A percentile compares a stretch with the other conserved stretches of the same genome.
These are phyloP conservation scores for Xestia xanthographa DNA, from an alignment of 2,888 invertebrate genomes.

Conservation along the genomic window DNA sequence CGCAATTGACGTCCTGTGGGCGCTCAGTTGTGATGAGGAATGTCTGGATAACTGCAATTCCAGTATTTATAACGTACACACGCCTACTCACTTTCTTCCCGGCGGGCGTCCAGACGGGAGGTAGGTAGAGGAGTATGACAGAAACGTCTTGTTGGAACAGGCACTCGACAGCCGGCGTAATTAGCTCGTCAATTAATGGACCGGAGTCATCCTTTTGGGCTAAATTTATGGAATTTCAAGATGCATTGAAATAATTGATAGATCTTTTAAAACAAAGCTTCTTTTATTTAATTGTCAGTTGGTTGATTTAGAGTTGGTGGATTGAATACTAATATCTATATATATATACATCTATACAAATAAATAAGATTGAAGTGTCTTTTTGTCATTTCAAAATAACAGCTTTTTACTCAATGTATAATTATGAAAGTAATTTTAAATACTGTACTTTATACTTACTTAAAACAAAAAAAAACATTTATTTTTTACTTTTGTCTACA, in stretches of 20 bases:
- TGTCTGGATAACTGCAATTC: conserved; percentile 76
- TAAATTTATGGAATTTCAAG: conserved; percentile 1
- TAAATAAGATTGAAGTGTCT: no score
- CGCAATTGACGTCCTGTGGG: conserved; percentile 70
- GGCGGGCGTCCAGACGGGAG: conserved; percentile 57
- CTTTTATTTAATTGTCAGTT: neutral
- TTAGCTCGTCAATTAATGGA: conserved; percentile 39
- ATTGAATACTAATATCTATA: no score
- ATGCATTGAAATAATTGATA: neutral
- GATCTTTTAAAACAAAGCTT: neutral
- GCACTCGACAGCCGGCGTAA: conserved; percentile 6
- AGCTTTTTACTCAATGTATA: no score
- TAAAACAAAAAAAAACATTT: no score
- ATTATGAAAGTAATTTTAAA: no score
- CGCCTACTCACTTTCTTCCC: conserved; percentile 84
- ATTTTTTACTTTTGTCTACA: no score
- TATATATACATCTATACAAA: no score
- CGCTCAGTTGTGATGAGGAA: conserved; percentile 69
- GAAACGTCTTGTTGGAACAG: neutral
- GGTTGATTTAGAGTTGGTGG: neutral
- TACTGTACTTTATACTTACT: no score
- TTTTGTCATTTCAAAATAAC: no score
- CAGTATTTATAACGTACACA: conserved; percentile 81
- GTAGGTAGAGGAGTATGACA: neutral
- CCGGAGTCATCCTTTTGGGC: conserved; percentile 1